These are phyloP conservation scores for Thryonomys swinderianus DNA, from an alignment of 2,113 vertebrate species.

Conservation along the genomic window DNA sequence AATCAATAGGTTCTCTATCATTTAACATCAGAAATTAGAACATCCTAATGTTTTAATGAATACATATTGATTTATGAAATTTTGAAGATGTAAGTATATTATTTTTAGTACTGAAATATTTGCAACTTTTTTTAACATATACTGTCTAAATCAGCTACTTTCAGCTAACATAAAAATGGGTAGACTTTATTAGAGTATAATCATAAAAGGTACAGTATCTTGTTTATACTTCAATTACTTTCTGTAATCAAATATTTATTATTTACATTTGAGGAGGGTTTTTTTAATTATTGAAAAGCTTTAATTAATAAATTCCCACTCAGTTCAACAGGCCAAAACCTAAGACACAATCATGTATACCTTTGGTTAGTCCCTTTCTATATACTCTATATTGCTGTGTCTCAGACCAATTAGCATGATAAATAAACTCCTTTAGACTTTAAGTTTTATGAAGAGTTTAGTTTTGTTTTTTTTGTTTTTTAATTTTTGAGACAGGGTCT, in stretches of 20 bases:
- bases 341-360: background rate
- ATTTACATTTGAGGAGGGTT: conserved; percentile 38
- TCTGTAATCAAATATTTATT: background rate
- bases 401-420: background rate
- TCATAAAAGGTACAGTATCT: background rate
- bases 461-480: too few relatives aligned
- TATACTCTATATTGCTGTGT: too few relatives aligned
- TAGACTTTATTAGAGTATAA: conserved; percentile 23
- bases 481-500: too few relatives aligned
- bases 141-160: background rate
- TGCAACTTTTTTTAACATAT: background rate
- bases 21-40: conserved; percentile 7
- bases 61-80: background rate
- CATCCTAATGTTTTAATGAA: background rate
- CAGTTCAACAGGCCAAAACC: background rate
- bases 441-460: background rate
- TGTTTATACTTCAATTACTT: background rate
- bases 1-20: conserved; percentile 6
- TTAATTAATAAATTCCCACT: background rate
- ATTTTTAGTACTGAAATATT: background rate
- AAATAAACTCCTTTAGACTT: background rate
- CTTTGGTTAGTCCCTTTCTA: too few relatives aligned
- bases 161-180: background rate
- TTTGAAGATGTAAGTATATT: background rate
- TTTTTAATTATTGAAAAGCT: background rate